These are phyloP conservation scores for Paracentrotus lividus DNA, from an alignment of 53 echinoderm and acorn worm genomes.

Conservation along the genomic window DNA sequence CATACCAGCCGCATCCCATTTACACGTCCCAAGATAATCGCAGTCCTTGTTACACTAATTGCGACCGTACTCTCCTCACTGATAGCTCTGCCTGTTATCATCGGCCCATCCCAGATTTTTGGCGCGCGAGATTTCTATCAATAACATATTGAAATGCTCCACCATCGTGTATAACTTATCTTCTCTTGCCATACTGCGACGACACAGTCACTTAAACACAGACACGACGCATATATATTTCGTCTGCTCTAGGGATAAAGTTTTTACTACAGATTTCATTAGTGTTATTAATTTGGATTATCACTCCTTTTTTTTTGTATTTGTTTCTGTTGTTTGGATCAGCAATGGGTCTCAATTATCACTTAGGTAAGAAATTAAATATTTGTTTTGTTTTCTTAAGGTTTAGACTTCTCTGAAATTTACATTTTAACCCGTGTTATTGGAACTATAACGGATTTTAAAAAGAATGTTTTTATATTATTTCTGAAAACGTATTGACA, in stretches of 20 bases:
- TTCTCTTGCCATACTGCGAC: no score
- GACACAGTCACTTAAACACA: neutral
- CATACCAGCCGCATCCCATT: neutral
- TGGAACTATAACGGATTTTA: no score
- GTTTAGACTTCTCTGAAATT: neutral
- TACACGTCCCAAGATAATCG: neutral
- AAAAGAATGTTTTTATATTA: no score
- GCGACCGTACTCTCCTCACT: neutral
- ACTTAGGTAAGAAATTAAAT: neutral
- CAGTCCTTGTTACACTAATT: neutral
- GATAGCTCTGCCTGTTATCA: neutral
- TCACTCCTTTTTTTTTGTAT: neutral
- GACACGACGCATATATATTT: neutral
- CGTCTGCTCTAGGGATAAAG: neutral
- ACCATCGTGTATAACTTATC: neutral
- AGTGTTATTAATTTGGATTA: neutral
- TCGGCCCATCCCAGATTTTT: neutral
- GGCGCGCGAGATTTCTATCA: neutral
- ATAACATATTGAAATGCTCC: neutral
- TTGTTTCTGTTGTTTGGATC: no score
- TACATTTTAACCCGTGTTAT: no score
- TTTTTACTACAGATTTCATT: neutral
- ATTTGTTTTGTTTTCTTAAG: neutral
- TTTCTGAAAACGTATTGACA: no score
- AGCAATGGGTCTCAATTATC: neutral